Conservation (phyloP, 2,113 vertebrate species). For the Austrofundulus limnaeus region DNA sequence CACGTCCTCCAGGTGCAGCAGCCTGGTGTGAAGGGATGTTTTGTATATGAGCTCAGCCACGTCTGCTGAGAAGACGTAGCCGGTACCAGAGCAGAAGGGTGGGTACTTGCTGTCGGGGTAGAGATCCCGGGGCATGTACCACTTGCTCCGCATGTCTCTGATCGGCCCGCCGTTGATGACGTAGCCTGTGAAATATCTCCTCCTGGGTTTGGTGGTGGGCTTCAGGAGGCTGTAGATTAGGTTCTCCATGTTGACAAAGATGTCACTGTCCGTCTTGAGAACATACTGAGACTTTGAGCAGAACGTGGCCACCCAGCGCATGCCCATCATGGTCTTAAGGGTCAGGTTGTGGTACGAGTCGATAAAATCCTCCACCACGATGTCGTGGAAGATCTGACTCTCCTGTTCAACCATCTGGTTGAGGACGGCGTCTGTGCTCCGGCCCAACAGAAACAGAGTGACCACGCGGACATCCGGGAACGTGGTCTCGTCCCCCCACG, state of each 20-base stretch:
- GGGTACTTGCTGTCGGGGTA: constrained; percentile 98
- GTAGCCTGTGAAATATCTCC: constrained; percentile 95
- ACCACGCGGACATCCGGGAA: constrained; percentile 89
- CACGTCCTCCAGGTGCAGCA: constrained; percentile 96
- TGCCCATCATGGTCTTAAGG: constrained; percentile 96
- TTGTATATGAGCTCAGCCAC: constrained; percentile 97
- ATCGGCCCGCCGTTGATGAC: constrained; percentile 98
- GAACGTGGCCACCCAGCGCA: constrained; percentile 95
- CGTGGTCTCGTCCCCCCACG: constrained; percentile 95
- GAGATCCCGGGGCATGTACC: constrained; percentile 97
- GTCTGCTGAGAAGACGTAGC: constrained; percentile 96
- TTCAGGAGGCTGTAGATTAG: constrained; percentile 95
- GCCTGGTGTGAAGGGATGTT: constrained; percentile 94
- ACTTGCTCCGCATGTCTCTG: constrained; percentile 95
- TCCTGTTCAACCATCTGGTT: constrained; percentile 99
- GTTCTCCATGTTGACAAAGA: constrained; percentile 99
- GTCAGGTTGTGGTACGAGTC: constrained; percentile 98
- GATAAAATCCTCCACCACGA: constrained; percentile 95
- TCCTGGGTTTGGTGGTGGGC: constrained; percentile 92
- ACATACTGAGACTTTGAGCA: constrained; percentile 94
- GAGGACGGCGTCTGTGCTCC: constrained; percentile 88
- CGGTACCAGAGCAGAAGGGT: constrained; percentile 96
- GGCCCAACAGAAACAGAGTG: constrained; percentile 92
- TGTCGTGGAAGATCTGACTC: constrained; percentile 97
- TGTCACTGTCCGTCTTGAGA: constrained; percentile 99